Conservation (phyloP, 2,113 vertebrate species). For the Cebus imitator region DNA sequence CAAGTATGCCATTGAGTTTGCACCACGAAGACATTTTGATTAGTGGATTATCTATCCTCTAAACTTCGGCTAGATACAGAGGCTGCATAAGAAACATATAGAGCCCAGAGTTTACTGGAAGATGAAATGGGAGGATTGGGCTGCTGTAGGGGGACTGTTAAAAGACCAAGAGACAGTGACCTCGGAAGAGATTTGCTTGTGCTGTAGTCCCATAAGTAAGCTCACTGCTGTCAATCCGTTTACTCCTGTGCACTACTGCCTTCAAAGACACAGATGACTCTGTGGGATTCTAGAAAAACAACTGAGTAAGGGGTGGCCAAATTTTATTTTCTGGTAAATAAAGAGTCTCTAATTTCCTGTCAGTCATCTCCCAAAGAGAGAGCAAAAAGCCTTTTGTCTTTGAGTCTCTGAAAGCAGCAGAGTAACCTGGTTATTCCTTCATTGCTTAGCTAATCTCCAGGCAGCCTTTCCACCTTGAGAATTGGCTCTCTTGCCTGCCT, state of each 20-base stretch:
- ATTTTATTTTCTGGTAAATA: constrained; percentile 36
- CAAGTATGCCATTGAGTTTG: neutral
- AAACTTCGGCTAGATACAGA: neutral
- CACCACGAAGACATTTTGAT: neutral
- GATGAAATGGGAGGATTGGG: neutral
- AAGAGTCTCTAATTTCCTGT: neutral
- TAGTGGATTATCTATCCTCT: neutral
- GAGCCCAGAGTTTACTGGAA: neutral
- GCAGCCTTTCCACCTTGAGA: constrained; percentile 2
- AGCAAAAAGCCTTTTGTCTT: neutral
- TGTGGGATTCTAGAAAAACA: constrained; percentile 26
- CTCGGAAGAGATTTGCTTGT: neutral
- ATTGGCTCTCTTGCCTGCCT: neutral
- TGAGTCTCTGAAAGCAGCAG: neutral
- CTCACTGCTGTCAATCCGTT: neutral
- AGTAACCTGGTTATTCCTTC: neutral
- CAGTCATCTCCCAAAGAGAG: neutral
- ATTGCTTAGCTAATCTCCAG: neutral
- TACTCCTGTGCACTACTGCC: neutral
- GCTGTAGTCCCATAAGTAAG: neutral
- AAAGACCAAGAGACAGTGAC: neutral
- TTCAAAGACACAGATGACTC: neutral
- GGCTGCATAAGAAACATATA: neutral
- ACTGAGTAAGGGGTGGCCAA: neutral
- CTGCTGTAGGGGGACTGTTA: neutral